Evolutionary conservation across 1,140 invertebrate genomes (phyloP).

Genomic region (Drepana arcuata): DNA sequence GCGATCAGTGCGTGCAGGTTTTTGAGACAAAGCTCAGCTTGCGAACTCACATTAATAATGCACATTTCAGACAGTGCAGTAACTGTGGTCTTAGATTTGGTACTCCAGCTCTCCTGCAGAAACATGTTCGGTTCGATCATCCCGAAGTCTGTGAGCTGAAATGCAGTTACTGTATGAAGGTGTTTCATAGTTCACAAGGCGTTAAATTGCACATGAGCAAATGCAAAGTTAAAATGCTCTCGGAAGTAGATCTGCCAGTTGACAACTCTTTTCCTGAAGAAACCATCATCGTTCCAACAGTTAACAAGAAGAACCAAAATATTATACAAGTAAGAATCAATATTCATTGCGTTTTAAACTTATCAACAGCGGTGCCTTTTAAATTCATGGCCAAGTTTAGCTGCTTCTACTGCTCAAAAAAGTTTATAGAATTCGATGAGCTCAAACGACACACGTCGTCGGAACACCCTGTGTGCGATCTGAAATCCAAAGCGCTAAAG

Average conservation of each 20-base stretch:
- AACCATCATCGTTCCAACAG: slow-evolving; percentile 18
- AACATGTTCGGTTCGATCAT: slow-evolving; percentile 39
- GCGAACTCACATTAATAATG: slow-evolving; percentile 31
- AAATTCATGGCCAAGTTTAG: slow-evolving; percentile 47
- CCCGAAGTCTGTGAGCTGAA: slow-evolving; percentile 23
- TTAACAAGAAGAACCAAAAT: slow-evolving; percentile 40
- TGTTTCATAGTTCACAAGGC: slow-evolving; percentile 35
- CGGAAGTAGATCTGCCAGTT: slow-evolving; percentile 10
- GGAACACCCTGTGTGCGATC: slow-evolving; percentile 48
- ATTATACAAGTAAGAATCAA: slow-evolving; percentile 40
- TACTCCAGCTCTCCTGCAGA: slow-evolving; percentile 27
- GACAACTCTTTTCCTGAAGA: slow-evolving; percentile 8
- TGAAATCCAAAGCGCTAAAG: slow-evolving; percentile 45
- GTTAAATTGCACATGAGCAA: slow-evolving; percentile 32
- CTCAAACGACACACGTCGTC: slow-evolving; percentile 35
- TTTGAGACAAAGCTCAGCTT: slow-evolving; percentile 25
- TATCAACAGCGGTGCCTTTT: slow-evolving; percentile 54
- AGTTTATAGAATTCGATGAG: slow-evolving; percentile 47
- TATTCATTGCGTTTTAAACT: slow-evolving; percentile 47
- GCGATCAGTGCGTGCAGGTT: slow-evolving; percentile 29
- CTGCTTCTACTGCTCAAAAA: slow-evolving; percentile 53
- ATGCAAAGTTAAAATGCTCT: slow-evolving; percentile 28
- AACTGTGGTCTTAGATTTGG: slow-evolving; percentile 24
- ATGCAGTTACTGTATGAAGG: slow-evolving; percentile 38
- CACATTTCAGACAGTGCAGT: slow-evolving; percentile 40